Evolutionary conservation across 2,888 invertebrate species (phyloP).

Genomic region (Tipula confusa): DNA sequence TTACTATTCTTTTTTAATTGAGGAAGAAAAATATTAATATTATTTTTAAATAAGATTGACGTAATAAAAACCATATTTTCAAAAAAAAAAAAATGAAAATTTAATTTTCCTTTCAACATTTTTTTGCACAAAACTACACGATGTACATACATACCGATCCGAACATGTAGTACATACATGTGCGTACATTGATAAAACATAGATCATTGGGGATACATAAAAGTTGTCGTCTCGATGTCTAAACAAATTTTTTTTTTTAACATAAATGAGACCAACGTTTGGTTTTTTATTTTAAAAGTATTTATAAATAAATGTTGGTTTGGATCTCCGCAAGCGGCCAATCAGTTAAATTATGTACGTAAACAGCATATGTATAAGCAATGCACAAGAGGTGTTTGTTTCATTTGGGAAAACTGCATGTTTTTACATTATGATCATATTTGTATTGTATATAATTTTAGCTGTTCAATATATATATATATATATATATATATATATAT

Average conservation of each 20-base stretch:
- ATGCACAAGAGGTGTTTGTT: background rate
- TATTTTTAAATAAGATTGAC: slow-evolving; percentile 12
- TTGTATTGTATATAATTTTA: background rate
- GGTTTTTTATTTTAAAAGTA: background rate
- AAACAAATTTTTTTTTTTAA: background rate
- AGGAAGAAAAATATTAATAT: slow-evolving; percentile 12
- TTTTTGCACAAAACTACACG: background rate
- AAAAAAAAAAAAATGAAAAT: too few species aligned
- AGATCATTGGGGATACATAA: background rate
- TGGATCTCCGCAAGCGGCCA: background rate
- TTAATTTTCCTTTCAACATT: background rate
- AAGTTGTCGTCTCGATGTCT: background rate
- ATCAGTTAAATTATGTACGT: background rate
- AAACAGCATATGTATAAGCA: background rate
- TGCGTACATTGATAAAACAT: slow-evolving; percentile 7
- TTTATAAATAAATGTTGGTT: background rate
- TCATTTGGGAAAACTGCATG: background rate
- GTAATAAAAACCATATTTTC: slow-evolving; percentile 15
- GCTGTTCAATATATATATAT: too few species aligned
- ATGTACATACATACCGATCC: background rate
- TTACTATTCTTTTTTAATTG: background rate
- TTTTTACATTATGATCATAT: background rate
- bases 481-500: too few species aligned
- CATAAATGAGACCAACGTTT: slow-evolving; percentile 25
- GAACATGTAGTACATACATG: background rate